These are phyloP conservation scores for Athene noctua DNA, from an alignment of 2,113 vertebrate genomes.

Conservation along the genomic window DNA sequence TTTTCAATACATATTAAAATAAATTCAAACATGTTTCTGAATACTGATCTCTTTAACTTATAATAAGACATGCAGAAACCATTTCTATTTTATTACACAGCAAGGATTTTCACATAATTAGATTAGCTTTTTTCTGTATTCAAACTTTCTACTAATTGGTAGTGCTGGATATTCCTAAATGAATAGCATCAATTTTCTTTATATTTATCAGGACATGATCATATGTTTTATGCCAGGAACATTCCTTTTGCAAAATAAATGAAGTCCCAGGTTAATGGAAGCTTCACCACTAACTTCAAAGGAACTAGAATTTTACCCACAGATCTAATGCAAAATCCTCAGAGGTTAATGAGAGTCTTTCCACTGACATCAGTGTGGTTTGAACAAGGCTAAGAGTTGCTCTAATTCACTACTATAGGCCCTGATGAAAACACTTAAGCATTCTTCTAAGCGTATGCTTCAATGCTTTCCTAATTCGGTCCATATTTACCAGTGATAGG, in stretches of 20 bases:
- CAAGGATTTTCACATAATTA: slow-evolving; percentile 22
- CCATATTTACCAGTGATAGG: background rate
- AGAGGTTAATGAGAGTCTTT: slow-evolving; percentile 47
- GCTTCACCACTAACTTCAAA: slow-evolving; percentile 13
- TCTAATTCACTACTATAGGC: slow-evolving; percentile 1
- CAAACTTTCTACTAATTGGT: slow-evolving; percentile 24
- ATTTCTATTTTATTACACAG: background rate
- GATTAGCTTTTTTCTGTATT: background rate
- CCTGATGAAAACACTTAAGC: background rate
- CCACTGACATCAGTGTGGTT: slow-evolving; percentile 1
- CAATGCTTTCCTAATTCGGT: background rate
- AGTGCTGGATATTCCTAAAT: background rate
- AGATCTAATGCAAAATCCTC: slow-evolving; percentile 31
- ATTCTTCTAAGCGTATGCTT: background rate
- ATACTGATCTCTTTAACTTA: background rate
- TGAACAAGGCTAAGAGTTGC: background rate
- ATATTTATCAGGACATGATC: background rate
- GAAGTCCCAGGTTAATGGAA: slow-evolving; percentile 56
- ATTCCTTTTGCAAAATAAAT: slow-evolving; percentile 30
- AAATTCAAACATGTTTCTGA: background rate
- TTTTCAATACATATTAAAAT: background rate
- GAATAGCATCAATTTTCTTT: slow-evolving; percentile 13
- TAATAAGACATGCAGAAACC: background rate
- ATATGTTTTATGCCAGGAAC: background rate
- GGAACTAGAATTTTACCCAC: background rate